Percentiles rank a stretch among this genome's conserved stretches.
Evolutionary conservation across 2,797 vertebrate genomes (phyloP).

Genomic region (Sebastiscus tertius): DNA sequence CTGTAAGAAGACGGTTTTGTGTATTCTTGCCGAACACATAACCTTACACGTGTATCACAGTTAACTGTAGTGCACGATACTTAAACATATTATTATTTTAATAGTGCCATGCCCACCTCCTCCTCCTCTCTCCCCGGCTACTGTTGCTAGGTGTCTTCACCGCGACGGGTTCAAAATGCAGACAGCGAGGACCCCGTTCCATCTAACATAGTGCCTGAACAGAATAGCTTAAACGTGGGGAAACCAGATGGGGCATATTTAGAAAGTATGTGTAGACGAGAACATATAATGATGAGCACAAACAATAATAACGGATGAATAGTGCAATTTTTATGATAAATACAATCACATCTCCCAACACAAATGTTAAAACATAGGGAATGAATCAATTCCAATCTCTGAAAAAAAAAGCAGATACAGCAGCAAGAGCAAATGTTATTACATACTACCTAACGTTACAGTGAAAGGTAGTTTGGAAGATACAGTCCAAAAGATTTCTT

Average conservation of each 20-base stretch:
- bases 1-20: not conserved
- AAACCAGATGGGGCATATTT: not conserved
- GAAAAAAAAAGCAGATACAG: constrained; percentile 41
- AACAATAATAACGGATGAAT: constrained; percentile 42
- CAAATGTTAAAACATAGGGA: constrained; percentile 65
- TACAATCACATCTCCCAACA: constrained; percentile 72
- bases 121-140: constrained; percentile 64
- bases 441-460: constrained; percentile 35
- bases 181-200: constrained; percentile 61
- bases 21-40: not conserved
- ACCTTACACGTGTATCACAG: not conserved
- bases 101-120: constrained; percentile 62
- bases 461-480: constrained; percentile 43
- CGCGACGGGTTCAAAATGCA: constrained; percentile 81
- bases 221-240: constrained; percentile 11
- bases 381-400: constrained; percentile 55
- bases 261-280: not conserved
- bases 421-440: constrained; percentile 33
- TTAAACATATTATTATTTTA: not conserved
- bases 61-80: not conserved
- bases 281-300: constrained; percentile 1
- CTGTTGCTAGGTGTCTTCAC: constrained; percentile 73
- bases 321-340: constrained; percentile 80
- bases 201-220: constrained; percentile 64
- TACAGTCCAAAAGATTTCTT: constrained; percentile 28